Base-by-base conservation (phyloP, 2,888 invertebrate genomes). In the Polydrusus pterygomalis region DNA sequence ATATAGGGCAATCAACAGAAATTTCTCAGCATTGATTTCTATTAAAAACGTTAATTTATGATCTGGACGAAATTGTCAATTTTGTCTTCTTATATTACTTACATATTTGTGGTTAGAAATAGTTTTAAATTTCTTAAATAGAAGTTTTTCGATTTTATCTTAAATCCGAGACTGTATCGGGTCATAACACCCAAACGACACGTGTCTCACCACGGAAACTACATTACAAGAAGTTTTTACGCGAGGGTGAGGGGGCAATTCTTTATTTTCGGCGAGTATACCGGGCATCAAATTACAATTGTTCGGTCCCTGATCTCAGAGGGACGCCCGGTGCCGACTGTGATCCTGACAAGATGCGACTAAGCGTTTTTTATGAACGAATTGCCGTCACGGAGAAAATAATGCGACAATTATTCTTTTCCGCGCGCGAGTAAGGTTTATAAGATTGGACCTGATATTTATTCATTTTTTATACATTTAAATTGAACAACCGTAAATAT, bases 201-300 rank as follows among this genome's bases (percentile, higher is more conserved):
- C 73, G 73, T 67, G 73, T 67, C 73, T 47, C 67, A 49, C 65
- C 34, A 65, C 38, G 18, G 79, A 78, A 78, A 79, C 74, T 74
- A 79, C 75, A 74, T 75, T 75, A 79, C 77, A 79, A 79, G 79
- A 77, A 80, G 74, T 80, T 79, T 80, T 78, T 78, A 78, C 43
- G 67, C 75, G 58, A 75, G 71, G 75, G 71, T 71, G 75, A 71
- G 71, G 80, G 79, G 81, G 69, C 67, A 69, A 72, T 69, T 73
- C 72, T 72, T 76, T 72, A 69, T 73, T 72, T 72, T 54, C 58
- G 64, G 75, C 49, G 54, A 70, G 79, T 80, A 80, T 80, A 81
- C 79, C 78, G 79, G 80, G 82, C 80, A 82, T 82, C 81, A 81
- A 80, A 80, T 82, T 82, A 82, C 82, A 81, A 80, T 81, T 82